phyloP scores from a whole-genome alignment of 1,140 invertebrate genomes.

The Temnothorax longispinosus region DNA sequence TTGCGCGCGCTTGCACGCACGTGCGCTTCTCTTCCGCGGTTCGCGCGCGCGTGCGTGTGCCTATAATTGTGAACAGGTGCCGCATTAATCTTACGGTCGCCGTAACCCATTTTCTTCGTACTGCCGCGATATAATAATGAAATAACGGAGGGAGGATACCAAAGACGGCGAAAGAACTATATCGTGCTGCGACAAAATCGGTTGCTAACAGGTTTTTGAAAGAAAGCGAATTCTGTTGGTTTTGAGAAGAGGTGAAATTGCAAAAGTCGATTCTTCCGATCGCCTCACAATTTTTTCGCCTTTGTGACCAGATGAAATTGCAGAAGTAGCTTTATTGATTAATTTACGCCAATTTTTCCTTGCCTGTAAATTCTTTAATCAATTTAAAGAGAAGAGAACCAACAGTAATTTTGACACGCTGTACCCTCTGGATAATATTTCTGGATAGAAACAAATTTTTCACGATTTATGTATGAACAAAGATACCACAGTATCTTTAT shows the following conservation, averaged over 20 bases:
- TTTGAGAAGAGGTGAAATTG: neutral
- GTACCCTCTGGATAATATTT: neutral
- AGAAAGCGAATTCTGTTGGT: neutral
- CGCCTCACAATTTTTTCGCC: neutral
- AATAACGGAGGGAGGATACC: conserved; percentile 68
- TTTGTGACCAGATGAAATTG: neutral
- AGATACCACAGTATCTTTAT: neutral
- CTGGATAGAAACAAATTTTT: neutral
- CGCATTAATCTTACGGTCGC: conserved; percentile 80
- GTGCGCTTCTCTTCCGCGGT: conserved; percentile 43
- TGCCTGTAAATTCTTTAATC: neutral
- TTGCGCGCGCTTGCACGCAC: conserved; percentile 40
- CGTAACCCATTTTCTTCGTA: conserved; percentile 77
- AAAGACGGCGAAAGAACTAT: neutral
- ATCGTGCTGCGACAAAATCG: neutral
- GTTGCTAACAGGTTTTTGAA: neutral
- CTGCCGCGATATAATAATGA: conserved; percentile 73
- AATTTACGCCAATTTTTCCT: neutral
- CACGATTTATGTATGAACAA: neutral
- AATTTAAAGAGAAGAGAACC: neutral
- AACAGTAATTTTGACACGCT: neutral
- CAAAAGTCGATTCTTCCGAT: neutral
- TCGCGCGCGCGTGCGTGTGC: conserved; percentile 45
- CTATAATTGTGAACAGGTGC: conserved; percentile 80
- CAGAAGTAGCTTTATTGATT: neutral